These are phyloP conservation scores for Euschistus heros DNA, from an alignment of 1,140 invertebrate genomes.

Conservation along the genomic window DNA sequence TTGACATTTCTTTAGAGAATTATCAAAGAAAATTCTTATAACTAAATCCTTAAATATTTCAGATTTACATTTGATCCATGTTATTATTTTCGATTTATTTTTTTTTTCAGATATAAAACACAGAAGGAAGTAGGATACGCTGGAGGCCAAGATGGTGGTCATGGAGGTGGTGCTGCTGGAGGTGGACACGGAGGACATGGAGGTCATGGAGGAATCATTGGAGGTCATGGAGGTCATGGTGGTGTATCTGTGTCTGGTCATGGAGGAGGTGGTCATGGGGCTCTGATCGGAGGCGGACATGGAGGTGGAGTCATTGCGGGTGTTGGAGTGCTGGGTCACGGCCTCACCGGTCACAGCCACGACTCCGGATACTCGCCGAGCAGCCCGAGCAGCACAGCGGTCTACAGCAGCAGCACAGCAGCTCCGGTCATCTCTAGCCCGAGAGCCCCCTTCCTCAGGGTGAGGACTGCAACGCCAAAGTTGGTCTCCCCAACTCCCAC, in stretches of 20 bases:
- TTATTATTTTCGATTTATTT: not conserved
- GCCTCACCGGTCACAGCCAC: not conserved
- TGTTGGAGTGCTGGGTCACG: not conserved
- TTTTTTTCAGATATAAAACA: constrained; percentile 18
- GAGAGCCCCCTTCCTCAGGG: not conserved
- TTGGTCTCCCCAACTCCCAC: not conserved
- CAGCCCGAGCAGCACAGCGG: not conserved
- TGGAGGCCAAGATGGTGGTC: constrained; percentile 7
- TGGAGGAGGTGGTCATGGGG: not conserved
- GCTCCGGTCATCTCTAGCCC: not conserved
- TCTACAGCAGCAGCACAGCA: not conserved
- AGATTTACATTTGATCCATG: too few species aligned
- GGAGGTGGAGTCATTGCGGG: not conserved
- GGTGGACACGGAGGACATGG: constrained; percentile 1
- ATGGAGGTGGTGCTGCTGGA: not conserved
- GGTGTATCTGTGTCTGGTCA: not conserved
- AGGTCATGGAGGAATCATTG: not conserved
- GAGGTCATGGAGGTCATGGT: not conserved
- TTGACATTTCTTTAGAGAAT: too few species aligned
- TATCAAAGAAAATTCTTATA: too few species aligned
- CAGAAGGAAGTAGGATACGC: constrained; percentile 24
- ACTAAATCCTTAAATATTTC: too few species aligned
- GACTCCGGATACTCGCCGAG: not conserved
- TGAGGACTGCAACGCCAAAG: not conserved
- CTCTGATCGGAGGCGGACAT: too few species aligned